Evolutionary conservation across 2,113 vertebrate species (phyloP).

Genomic region (Syrmaticus mikado): DNA sequence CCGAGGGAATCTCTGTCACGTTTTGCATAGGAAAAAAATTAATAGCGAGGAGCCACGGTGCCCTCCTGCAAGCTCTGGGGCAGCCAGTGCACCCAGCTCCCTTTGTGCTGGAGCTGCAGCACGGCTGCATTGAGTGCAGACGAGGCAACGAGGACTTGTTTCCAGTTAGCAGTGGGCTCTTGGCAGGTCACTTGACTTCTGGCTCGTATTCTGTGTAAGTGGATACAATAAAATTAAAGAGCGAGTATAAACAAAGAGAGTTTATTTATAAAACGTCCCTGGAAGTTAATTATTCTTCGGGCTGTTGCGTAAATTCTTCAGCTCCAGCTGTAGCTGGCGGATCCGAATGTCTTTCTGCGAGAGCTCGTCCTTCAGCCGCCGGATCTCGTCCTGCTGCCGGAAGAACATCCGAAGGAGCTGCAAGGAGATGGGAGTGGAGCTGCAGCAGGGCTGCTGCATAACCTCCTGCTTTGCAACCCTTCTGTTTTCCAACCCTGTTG

Average conservation of each 20-base stretch:
- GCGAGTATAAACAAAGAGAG: conserved; percentile 50
- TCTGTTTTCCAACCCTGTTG: background rate
- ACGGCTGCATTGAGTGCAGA: conserved; percentile 41
- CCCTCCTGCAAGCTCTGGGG: background rate
- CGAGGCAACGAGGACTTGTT: conserved; percentile 19
- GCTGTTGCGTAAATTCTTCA: conserved; percentile 94
- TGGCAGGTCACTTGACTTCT: background rate
- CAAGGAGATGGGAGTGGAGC: background rate
- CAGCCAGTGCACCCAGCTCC: background rate
- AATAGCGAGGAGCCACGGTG: conserved; percentile 1
- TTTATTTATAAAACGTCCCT: conserved; percentile 47
- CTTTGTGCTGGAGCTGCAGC: conserved; percentile 8
- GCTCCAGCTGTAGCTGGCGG: conserved; percentile 94
- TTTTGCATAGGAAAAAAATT: conserved; percentile 49
- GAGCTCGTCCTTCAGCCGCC: conserved; percentile 92
- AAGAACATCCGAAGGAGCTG: conserved; percentile 98
- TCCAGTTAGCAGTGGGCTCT: conserved; percentile 65
- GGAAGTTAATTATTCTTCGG: conserved; percentile 89
- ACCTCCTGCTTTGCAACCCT: rapidly evolving
- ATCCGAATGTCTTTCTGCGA: conserved; percentile 90
- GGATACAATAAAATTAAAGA: conserved; percentile 42
- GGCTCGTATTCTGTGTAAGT: conserved; percentile 31
- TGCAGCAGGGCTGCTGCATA: too few relatives aligned
- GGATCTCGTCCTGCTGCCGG: conserved; percentile 95
- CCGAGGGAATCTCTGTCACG: background rate